phyloP scores from a whole-genome alignment of 2,113 vertebrate species.

The Zosterops pallidus region DNA sequence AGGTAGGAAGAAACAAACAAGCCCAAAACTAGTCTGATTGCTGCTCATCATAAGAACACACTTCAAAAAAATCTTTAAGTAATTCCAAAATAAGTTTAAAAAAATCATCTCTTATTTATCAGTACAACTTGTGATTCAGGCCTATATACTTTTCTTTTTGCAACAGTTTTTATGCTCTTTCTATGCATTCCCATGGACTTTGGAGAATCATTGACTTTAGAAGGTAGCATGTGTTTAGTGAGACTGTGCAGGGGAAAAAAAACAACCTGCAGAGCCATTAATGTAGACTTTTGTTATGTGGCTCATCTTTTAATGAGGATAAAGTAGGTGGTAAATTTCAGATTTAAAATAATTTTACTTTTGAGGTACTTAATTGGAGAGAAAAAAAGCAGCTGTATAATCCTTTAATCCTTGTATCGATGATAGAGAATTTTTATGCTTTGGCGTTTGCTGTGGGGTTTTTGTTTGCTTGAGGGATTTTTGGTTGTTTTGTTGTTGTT shows the following conservation, averaged over 20 bases:
- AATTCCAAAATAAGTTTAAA: background rate
- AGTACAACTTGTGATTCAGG: background rate
- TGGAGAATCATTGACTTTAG: background rate
- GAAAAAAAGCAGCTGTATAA: background rate
- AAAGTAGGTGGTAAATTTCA: background rate
- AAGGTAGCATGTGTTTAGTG: background rate
- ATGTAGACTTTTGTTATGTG: background rate
- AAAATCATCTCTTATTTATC: fast-evolving
- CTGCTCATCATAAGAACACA: background rate
- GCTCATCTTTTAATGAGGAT: background rate
- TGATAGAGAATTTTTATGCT: background rate
- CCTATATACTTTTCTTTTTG: background rate
- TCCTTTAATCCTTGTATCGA: background rate
- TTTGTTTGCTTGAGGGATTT: background rate
- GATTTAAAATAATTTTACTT: background rate
- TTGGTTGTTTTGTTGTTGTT: too few species aligned
- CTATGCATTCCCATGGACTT: background rate
- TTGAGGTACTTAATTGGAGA: background rate
- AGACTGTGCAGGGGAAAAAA: background rate
- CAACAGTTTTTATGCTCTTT: background rate
- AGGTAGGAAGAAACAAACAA: background rate
- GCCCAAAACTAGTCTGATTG: background rate
- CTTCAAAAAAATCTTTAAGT: background rate
- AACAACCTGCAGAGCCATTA: background rate
- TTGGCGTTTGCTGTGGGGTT: background rate